Conservation (phyloP, 2,888 invertebrate genomes). For the Hylaea fasciaria region DNA sequence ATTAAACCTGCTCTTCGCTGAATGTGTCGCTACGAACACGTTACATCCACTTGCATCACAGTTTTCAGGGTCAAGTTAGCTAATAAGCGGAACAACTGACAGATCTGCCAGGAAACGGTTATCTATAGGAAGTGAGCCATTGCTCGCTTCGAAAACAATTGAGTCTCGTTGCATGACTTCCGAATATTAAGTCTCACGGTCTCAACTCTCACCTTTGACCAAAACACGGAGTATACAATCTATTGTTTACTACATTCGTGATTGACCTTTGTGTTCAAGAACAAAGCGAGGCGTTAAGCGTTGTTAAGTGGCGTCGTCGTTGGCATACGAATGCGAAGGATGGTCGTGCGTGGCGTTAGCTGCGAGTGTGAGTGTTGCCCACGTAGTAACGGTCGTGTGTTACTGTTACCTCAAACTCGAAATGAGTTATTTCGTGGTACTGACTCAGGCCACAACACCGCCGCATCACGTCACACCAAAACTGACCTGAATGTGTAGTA, state of each 20-base stretch:
- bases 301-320: slow-evolving; percentile 42
- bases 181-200: slow-evolving; percentile 50
- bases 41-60: slow-evolving; percentile 43
- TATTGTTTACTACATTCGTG: slow-evolving; percentile 51
- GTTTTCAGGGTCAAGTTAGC: slow-evolving; percentile 35
- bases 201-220: slow-evolving; percentile 44
- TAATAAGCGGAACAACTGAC: slow-evolving; percentile 12
- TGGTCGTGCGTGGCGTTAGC: slow-evolving; percentile 50
- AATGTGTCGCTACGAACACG: slow-evolving; percentile 47
- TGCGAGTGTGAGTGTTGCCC: slow-evolving; percentile 63
- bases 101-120: slow-evolving; percentile 26
- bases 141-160: slow-evolving; percentile 27
- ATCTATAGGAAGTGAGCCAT: slow-evolving; percentile 21
- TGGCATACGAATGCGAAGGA: slow-evolving; percentile 52
- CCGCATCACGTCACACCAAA: slow-evolving; percentile 45
- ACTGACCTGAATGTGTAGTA: slow-evolving; percentile 39
- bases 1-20: slow-evolving; percentile 70
- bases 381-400: slow-evolving; percentile 74
- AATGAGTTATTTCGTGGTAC: slow-evolving; percentile 73
- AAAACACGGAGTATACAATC: slow-evolving; percentile 35
- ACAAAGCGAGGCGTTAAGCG: slow-evolving; percentile 45
- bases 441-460: slow-evolving; percentile 59
- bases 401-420: slow-evolving; percentile 72
- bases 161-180: slow-evolving; percentile 24
- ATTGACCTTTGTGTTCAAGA: slow-evolving; percentile 61